Evolutionary conservation across 1,140 invertebrate genomes (phyloP).

Genomic region (Nylanderia fulva): DNA sequence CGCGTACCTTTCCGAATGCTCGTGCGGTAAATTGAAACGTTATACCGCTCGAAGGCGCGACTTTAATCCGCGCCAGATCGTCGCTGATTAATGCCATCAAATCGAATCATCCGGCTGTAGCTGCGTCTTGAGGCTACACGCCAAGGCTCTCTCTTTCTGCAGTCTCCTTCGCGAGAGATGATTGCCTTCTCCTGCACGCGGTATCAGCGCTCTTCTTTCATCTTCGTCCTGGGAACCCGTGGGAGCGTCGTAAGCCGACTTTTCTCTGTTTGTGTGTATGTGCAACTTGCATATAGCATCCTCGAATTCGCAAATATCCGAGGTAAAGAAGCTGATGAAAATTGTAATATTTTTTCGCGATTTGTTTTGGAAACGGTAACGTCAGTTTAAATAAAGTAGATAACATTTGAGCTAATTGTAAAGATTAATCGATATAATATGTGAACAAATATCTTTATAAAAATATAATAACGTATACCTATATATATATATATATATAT

Average conservation of each 20-base stretch:
- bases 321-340: neutral
- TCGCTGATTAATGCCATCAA: slow-evolving; percentile 74
- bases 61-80: slow-evolving; percentile 72
- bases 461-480: no score
- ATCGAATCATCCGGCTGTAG: slow-evolving; percentile 66
- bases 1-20: slow-evolving; percentile 41
- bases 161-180: slow-evolving; percentile 58
- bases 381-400: neutral
- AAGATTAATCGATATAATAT: neutral
- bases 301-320: slow-evolving; percentile 27
- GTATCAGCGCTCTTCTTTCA: slow-evolving; percentile 65
- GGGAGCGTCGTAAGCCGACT: slow-evolving; percentile 66
- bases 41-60: slow-evolving; percentile 60
- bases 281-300: slow-evolving; percentile 21
- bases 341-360: slow-evolving; percentile 3
- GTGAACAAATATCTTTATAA: no score
- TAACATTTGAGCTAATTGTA: neutral
- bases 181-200: slow-evolving; percentile 55
- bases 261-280: slow-evolving; percentile 39
- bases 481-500: no score
- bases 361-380: neutral
- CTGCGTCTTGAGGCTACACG: slow-evolving; percentile 63
- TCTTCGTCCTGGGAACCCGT: slow-evolving; percentile 57
- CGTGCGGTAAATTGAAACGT: slow-evolving; percentile 74
- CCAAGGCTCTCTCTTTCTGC: slow-evolving; percentile 47